Conservation (phyloP, 2,888 invertebrate genomes). For the Leucophenga maculata region DNA sequence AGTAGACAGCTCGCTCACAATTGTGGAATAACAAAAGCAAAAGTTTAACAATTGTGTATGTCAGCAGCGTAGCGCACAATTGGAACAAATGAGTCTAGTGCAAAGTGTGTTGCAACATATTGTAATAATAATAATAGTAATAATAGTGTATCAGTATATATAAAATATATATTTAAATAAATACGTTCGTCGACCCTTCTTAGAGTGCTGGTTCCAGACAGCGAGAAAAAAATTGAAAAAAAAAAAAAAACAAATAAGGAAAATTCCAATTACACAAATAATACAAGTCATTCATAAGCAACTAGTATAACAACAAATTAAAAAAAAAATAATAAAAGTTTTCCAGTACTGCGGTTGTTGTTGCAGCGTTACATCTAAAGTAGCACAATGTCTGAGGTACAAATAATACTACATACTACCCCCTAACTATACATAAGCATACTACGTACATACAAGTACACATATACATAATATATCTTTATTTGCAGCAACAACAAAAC, state of each 20-base stretch:
- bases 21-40: neutral
- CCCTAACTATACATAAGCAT: no score
- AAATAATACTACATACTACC: neutral
- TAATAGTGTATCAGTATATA: no score
- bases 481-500: neutral
- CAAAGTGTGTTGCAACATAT: no score
- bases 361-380: neutral
- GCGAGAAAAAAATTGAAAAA: neutral
- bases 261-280: neutral
- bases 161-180: no score
- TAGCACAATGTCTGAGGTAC: conserved; percentile 4
- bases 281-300: neutral
- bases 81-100: neutral
- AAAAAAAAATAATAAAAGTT: neutral
- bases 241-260: neutral
- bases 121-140: no score
- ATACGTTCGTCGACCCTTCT: no score
- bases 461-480: neutral
- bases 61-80: neutral
- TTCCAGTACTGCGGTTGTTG: neutral
- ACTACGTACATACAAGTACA: no score
- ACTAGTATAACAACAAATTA: neutral
- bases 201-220: no score
- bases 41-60: neutral
- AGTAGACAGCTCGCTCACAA: no score